Conservation (phyloP, 2,113 vertebrate species). For the Protomyctophum bolini region DNA sequence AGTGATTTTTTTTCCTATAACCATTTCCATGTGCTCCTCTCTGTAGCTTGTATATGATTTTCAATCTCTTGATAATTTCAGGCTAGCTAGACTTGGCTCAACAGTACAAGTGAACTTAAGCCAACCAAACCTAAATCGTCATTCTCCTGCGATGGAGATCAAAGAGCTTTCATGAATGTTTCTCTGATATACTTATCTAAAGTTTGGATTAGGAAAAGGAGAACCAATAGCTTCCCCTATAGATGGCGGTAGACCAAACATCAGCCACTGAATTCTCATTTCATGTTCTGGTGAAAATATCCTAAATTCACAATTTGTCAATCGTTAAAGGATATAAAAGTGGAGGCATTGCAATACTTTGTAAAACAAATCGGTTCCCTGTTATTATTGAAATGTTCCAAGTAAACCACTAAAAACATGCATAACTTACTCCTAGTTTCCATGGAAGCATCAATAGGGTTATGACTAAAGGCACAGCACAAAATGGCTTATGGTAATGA, state of each 20-base stretch:
- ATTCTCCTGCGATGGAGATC: slow-evolving; percentile 39
- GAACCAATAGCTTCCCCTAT: too few species aligned
- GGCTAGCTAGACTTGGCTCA: neutral
- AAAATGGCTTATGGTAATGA: slow-evolving; percentile 32
- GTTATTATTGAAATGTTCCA: slow-evolving; percentile 14
- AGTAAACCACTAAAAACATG: slow-evolving; percentile 28
- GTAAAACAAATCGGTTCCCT: slow-evolving; percentile 22
- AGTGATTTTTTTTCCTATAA: too few species aligned
- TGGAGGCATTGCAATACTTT: slow-evolving; percentile 1
- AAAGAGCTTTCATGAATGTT: slow-evolving; percentile 11
- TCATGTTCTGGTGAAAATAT: neutral
- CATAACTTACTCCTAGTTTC: neutral
- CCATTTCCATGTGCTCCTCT: slow-evolving; percentile 44
- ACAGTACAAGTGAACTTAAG: slow-evolving; percentile 13
- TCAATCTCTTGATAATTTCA: slow-evolving; percentile 3
- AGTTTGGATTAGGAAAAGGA: too few species aligned
- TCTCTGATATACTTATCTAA: too few species aligned
- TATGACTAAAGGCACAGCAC: slow-evolving; percentile 39
- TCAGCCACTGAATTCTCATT: too few species aligned
- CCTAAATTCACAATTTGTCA: slow-evolving; percentile 9
- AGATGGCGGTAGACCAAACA: too few species aligned
- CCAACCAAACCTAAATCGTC: slow-evolving; percentile 29
- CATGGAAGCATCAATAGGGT: slow-evolving; percentile 12
- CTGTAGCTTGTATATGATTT: slow-evolving; percentile 7
- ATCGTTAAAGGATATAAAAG: neutral